Evolutionary conservation across 2,888 invertebrate genomes (phyloP).

Genomic region (Eustalomyia histrio): DNA sequence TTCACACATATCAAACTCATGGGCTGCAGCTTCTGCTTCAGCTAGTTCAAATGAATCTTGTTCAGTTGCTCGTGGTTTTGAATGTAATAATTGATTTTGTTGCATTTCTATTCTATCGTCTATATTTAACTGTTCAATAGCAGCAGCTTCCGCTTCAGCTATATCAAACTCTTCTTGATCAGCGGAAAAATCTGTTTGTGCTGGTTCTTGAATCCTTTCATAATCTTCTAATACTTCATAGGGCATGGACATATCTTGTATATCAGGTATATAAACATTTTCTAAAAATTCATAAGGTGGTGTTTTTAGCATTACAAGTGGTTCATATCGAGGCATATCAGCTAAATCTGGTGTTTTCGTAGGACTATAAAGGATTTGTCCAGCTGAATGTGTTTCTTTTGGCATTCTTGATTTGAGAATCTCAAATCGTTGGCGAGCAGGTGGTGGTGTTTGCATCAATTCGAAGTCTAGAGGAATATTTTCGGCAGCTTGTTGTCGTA

Average conservation of each 20-base stretch:
- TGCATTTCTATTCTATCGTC: slow-evolving; percentile 30
- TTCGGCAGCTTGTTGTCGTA: slow-evolving; percentile 9
- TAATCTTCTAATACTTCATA: slow-evolving; percentile 14
- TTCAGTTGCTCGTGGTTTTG: background rate
- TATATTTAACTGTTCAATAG: slow-evolving; percentile 2
- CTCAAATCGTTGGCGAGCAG: slow-evolving; percentile 11
- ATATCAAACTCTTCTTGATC: slow-evolving; percentile 20
- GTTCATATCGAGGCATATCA: slow-evolving; percentile 33
- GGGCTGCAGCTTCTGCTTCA: background rate
- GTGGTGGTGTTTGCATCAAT: slow-evolving; percentile 29
- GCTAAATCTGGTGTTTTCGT: slow-evolving; percentile 33
- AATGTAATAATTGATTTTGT: slow-evolving; percentile 17
- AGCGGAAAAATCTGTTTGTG: background rate
- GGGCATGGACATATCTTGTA: slow-evolving; percentile 43
- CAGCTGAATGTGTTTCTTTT: background rate
- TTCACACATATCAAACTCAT: slow-evolving; percentile 15
- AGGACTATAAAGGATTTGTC: slow-evolving; percentile 33
- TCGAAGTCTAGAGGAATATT: slow-evolving; percentile 2
- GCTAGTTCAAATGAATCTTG: background rate
- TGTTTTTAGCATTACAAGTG: slow-evolving; percentile 18
- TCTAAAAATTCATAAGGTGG: slow-evolving; percentile 29
- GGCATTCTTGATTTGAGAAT: slow-evolving; percentile 31
- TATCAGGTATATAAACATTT: slow-evolving; percentile 17
- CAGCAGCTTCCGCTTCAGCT: slow-evolving; percentile 15
- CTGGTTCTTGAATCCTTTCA: background rate